Conservation (phyloP, 2,888 invertebrate genomes). For the Chloroclysta siterata region DNA sequence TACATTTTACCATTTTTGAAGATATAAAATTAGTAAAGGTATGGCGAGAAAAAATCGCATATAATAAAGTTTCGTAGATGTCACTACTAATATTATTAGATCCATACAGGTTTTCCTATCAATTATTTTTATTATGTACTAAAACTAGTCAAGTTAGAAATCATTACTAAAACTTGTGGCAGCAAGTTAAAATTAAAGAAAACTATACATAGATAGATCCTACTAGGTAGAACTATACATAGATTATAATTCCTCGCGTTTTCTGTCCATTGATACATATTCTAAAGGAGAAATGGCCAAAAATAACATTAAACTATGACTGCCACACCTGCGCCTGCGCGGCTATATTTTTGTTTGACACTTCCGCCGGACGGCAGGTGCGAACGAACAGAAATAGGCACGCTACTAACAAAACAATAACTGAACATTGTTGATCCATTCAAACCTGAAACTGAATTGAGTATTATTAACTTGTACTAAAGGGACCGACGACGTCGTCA, state of each 20-base stretch:
- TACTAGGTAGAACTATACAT: background rate
- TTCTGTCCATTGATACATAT: conserved; percentile 23
- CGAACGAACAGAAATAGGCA: conserved; percentile 27
- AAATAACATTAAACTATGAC: conserved; percentile 31
- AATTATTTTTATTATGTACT: too few species aligned
- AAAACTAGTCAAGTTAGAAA: too few species aligned
- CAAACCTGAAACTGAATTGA: background rate
- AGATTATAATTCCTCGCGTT: background rate
- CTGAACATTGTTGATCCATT: conserved; percentile 11
- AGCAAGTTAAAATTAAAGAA: background rate
- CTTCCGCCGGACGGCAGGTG: conserved; percentile 52
- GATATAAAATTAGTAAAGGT: too few species aligned
- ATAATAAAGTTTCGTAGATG: too few species aligned
- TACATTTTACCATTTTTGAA: too few species aligned
- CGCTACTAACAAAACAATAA: conserved; percentile 28
- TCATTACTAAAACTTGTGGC: too few species aligned
- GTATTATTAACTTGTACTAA: background rate
- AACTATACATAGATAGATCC: background rate
- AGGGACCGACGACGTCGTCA: too few species aligned
- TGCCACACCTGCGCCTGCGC: conserved; percentile 47
- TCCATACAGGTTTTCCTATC: too few species aligned
- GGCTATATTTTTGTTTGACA: conserved; percentile 35
- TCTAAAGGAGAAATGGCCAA: conserved; percentile 42
- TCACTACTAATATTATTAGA: too few species aligned
- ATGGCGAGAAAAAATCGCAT: too few species aligned